Percentiles rank a stretch among this genome's conserved stretches.
phyloP scores from a whole-genome alignment of 2,113 vertebrate species.

The Orycteropus afer region DNA sequence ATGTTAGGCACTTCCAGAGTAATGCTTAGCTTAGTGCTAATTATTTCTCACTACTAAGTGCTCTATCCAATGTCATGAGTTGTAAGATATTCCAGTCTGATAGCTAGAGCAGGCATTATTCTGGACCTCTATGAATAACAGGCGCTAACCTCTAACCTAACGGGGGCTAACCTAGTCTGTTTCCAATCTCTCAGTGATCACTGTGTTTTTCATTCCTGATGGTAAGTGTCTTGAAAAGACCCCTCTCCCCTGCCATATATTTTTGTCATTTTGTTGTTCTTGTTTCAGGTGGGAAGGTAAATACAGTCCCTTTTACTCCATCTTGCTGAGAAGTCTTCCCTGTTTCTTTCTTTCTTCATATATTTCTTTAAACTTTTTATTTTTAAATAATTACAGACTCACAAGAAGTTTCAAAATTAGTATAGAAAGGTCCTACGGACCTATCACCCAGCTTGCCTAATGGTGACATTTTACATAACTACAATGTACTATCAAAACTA shows the following conservation, averaged over 20 bases:
- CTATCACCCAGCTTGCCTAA: background rate
- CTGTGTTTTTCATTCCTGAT: background rate
- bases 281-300: background rate
- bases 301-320: background rate
- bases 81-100: background rate
- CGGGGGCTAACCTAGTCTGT: background rate
- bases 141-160: too few species aligned
- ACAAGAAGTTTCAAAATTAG: slow-evolving; percentile 1
- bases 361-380: background rate
- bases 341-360: background rate
- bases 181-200: background rate
- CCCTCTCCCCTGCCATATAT: background rate
- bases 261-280: background rate
- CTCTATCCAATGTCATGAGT: background rate
- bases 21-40: background rate
- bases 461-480: background rate
- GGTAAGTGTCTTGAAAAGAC: background rate
- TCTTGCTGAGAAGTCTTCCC: background rate
- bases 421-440: background rate
- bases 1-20: background rate
- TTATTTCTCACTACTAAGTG: background rate
- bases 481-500: background rate
- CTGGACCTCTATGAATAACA: background rate
- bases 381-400: slow-evolving; percentile 6
- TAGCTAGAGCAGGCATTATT: background rate